These are phyloP conservation scores for Gnatocerus cornutus DNA, from an alignment of 2,888 invertebrate genomes.

Conservation along the genomic window DNA sequence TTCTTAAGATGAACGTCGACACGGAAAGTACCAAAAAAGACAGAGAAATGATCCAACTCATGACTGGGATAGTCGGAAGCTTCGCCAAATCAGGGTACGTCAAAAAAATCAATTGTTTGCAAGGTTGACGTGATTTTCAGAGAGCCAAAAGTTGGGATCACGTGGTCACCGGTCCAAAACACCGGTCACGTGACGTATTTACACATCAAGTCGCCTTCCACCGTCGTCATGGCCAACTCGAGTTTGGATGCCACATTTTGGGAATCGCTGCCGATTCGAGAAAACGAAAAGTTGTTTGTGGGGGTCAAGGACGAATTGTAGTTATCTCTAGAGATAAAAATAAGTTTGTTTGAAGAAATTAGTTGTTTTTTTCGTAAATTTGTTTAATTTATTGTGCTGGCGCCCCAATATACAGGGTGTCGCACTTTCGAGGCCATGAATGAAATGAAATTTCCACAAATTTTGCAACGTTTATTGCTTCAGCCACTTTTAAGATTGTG, in stretches of 20 bases:
- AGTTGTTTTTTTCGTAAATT: neutral
- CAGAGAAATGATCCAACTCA: constrained; percentile 70
- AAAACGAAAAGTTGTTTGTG: constrained; percentile 25
- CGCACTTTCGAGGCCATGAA: no score
- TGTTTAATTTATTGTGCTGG: no score
- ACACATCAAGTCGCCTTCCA: constrained; percentile 12
- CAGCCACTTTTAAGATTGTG: no score
- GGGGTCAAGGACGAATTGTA: constrained; percentile 13
- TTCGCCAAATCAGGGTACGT: constrained; percentile 75
- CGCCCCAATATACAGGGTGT: no score
- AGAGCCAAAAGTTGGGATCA: constrained; percentile 48
- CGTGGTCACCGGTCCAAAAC: constrained; percentile 67
- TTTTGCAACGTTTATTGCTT: no score
- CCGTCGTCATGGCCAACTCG: neutral
- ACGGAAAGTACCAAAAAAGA: constrained; percentile 70
- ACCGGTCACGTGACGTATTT: neutral
- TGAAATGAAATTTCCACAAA: no score
- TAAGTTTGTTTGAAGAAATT: neutral
- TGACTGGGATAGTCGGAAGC: constrained; percentile 73
- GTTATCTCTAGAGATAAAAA: constrained; percentile 3
- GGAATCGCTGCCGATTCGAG: constrained; percentile 26
- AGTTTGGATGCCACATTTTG: constrained; percentile 20
- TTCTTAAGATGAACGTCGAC: constrained; percentile 70
- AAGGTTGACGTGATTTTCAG: no score
- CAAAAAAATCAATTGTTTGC: neutral